phyloP scores from a whole-genome alignment of 2,797 vertebrate genomes.

The Lycodopsis pacificus region DNA sequence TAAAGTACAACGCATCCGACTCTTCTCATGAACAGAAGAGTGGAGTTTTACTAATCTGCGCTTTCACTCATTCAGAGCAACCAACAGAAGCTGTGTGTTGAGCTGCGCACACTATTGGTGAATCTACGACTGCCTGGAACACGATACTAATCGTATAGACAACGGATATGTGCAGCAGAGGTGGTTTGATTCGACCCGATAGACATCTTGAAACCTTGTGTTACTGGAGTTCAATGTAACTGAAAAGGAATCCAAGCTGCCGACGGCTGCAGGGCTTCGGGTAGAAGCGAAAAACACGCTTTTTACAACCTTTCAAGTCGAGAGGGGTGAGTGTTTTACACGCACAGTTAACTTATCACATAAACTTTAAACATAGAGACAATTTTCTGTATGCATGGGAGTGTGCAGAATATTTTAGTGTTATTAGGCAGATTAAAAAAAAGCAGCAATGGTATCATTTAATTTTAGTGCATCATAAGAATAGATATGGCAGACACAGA shows the following conservation, averaged over 20 bases:
- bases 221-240: background rate
- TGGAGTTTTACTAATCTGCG: background rate
- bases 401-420: slow-evolving; percentile 3
- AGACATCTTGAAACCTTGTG: background rate
- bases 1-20: background rate
- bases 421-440: slow-evolving; percentile 14
- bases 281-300: background rate
- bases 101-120: background rate
- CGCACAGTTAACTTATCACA: slow-evolving; percentile 26
- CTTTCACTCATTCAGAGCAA: background rate
- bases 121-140: background rate
- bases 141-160: background rate
- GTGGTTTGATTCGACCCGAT: background rate
- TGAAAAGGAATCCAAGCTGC: background rate
- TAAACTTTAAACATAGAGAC: slow-evolving; percentile 10
- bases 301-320: slow-evolving; percentile 3
- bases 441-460: slow-evolving; percentile 10
- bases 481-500: background rate
- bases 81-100: background rate
- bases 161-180: too few species aligned
- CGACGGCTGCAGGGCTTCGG: background rate
- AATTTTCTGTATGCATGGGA: slow-evolving; percentile 20
- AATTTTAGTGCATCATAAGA: slow-evolving; percentile 28
- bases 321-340: background rate
- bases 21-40: background rate